Percentiles rank a stretch among this genome's conserved stretches.
Conservation (phyloP, 1,140 invertebrate genomes). For the Archivesica marissinica region DNA sequence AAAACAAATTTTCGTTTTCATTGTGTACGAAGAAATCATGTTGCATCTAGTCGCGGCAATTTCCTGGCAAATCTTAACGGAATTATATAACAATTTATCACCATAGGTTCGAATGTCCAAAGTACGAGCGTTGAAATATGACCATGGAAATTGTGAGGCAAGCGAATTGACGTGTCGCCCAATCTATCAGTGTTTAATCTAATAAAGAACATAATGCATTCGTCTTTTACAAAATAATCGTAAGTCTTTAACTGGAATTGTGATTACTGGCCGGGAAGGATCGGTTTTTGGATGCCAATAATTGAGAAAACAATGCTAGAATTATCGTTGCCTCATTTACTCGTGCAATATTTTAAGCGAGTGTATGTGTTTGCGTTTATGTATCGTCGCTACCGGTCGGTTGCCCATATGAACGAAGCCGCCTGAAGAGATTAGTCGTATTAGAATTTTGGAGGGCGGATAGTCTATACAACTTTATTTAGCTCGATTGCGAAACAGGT, state of each 20-base stretch:
- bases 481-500: no score
- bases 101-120: neutral
- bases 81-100: neutral
- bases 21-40: no score
- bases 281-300: neutral
- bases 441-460: no score
- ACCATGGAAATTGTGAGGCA: neutral
- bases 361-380: no score
- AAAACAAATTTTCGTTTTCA: no score
- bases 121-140: neutral
- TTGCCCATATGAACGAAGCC: no score
- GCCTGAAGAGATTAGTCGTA: no score
- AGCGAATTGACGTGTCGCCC: neutral
- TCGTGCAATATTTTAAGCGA: no score
- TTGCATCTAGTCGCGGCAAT: no score
- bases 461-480: no score
- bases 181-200: constrained; percentile 7
- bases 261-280: neutral
- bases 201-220: neutral
- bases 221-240: neutral
- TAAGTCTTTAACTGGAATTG: neutral
- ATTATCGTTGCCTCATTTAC: no score
- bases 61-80: neutral
- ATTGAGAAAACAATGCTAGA: neutral
- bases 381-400: no score